These are phyloP conservation scores for Rhyacichthys aspro DNA, from an alignment of 2,797 vertebrate species.

Conservation along the genomic window DNA sequence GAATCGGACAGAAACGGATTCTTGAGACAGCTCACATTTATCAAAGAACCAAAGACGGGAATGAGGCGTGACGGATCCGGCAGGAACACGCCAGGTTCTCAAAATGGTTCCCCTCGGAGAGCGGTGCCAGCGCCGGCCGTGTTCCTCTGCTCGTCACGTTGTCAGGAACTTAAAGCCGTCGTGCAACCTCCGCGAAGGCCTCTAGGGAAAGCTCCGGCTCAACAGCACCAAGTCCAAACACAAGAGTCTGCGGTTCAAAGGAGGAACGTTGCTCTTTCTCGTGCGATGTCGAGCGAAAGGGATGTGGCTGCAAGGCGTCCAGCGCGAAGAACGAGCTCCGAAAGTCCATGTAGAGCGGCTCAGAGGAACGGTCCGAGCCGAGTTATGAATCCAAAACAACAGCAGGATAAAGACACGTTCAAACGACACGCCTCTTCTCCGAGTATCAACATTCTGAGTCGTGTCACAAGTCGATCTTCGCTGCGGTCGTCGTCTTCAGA, in stretches of 20 bases:
- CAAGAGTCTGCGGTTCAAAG: slow-evolving; percentile 37
- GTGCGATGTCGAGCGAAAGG: slow-evolving; percentile 76
- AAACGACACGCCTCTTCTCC: slow-evolving; percentile 94
- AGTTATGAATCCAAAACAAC: slow-evolving; percentile 44
- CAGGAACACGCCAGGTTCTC: slow-evolving; percentile 72
- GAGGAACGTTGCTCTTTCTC: slow-evolving; percentile 55
- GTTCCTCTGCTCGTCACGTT: slow-evolving; percentile 95
- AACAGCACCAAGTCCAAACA: slow-evolving; percentile 48
- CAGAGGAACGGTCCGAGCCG: slow-evolving; percentile 70
- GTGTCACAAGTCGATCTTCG: slow-evolving; percentile 83
- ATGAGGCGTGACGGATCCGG: slow-evolving; percentile 78
- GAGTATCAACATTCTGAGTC: slow-evolving; percentile 87
- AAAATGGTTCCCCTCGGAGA: slow-evolving; percentile 79
- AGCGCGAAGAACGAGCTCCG: slow-evolving; percentile 90
- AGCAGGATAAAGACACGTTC: slow-evolving; percentile 81
- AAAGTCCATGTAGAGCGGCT: slow-evolving; percentile 90
- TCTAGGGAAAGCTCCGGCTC: slow-evolving; percentile 53
- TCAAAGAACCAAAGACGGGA: slow-evolving; percentile 89
- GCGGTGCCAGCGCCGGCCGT: slow-evolving; percentile 85
- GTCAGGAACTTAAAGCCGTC: slow-evolving; percentile 88
- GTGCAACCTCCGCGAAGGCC: slow-evolving; percentile 68
- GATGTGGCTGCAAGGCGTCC: slow-evolving; percentile 66
- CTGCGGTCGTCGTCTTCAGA: slow-evolving; percentile 83
- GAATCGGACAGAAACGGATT: slow-evolving; percentile 91
- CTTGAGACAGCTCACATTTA: slow-evolving; percentile 94